phyloP scores from a whole-genome alignment of 2,888 invertebrate genomes.

The Callyntrura sp. region DNA sequence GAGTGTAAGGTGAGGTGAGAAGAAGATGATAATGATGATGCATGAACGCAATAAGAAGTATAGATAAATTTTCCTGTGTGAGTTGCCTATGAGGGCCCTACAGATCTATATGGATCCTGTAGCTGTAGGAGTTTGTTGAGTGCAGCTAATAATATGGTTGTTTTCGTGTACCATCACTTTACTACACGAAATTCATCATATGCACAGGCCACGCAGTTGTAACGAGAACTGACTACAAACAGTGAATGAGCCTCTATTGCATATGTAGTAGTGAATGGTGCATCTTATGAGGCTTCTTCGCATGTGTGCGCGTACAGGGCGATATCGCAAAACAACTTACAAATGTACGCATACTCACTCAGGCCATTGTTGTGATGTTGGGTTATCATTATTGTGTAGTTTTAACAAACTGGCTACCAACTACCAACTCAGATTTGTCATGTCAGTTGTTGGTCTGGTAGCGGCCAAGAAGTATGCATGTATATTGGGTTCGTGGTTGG shows the following conservation, averaged over 20 bases:
- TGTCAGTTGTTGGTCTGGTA: conserved; percentile 73
- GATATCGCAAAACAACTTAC: too few relatives aligned
- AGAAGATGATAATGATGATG: neutral
- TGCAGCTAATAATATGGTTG: neutral
- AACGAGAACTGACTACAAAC: neutral
- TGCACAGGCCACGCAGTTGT: neutral
- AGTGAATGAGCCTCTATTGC: neutral
- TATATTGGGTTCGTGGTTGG: neutral
- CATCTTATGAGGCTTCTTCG: conserved; percentile 31
- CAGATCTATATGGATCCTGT: neutral
- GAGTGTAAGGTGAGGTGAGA: conserved; percentile 12
- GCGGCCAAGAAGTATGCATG: conserved; percentile 67
- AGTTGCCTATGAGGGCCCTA: neutral
- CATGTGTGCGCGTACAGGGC: neutral
- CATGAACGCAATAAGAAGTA: neutral
- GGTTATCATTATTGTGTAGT: conserved; percentile 1
- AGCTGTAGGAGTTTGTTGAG: neutral
- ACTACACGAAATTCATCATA: conserved; percentile 4
- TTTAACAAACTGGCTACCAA: conserved; percentile 6
- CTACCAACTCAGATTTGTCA: conserved; percentile 49
- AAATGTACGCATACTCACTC: neutral
- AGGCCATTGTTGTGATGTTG: conserved; percentile 34
- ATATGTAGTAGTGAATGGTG: neutral
- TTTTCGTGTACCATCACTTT: neutral
- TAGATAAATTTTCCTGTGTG: neutral